Base-by-base conservation (phyloP, 2,797 vertebrate genomes). In the Sebastes cheni region DNA sequence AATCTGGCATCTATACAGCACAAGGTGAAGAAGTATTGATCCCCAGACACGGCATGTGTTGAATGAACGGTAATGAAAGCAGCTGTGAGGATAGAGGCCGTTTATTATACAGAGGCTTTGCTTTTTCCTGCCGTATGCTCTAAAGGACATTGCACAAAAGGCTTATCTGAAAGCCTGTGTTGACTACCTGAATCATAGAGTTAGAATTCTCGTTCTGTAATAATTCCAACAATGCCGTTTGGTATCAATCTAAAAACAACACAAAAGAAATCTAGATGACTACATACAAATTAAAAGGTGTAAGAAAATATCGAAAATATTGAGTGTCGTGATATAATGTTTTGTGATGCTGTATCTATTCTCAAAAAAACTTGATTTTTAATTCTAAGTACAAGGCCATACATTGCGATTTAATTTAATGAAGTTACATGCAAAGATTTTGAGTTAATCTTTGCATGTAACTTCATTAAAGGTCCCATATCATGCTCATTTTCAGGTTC, bases 1-100 rank as follows among this genome's bases (percentile, higher is more conserved):
- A 86, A 90, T 92, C 88, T 87, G 73, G 79, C 86, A 84, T 87
- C 78, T 81, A 27, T 60, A 68, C 86, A 77, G 65, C 81, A 86
- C 83, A 87, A 88, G 89, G 89, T 93, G 88, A 86, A 74, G 71
- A 80, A 77, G 66, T 93, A 94, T 94, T 82, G 92, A 95, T 95
- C 89, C 83, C 76, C 36, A 75, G 77, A 89, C 82, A 81, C 78
- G 55, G 64, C 64, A 50, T 80, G 84, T 87, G 89, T 84, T 88
- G 84, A 91, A 88, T 80, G 75, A 88, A 75, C 68, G n/a, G 74
- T 87, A 92, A 90, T 88, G 82, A 80, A 86, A 84, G 77, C 79
- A 84, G 86, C 70, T 75, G 65, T 84, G 66, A 77, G 77, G 80
- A 84, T 65, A 8, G 68, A 74, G 64, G 59, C 82, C 72, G 81